Percentiles rank a stretch among this genome's conserved stretches.
Conservation (phyloP, 2,113 vertebrate species). For the Carlito syrichta region DNA sequence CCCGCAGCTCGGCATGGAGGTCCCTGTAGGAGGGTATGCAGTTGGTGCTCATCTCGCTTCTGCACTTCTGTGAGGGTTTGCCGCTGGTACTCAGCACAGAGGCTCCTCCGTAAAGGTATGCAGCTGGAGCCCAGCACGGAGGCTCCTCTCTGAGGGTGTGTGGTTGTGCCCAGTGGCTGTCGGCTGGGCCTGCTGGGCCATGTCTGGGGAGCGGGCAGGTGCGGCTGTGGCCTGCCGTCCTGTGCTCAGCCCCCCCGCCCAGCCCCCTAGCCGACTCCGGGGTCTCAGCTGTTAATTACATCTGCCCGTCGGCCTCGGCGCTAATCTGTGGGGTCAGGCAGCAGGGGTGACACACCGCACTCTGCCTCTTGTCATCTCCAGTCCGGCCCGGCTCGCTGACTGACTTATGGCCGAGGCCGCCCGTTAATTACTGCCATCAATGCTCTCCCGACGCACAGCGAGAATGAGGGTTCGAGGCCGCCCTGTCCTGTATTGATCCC, state of each 20-base stretch:
- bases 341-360: constrained; percentile 79
- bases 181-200: accelerated
- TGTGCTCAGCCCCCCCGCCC: accelerated
- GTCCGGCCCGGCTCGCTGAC: constrained; percentile 79
- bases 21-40: too few species aligned
- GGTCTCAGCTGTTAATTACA: constrained; percentile 83
- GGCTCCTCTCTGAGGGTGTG: accelerated
- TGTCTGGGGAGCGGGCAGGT: accelerated
- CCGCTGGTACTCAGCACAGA: too few species aligned
- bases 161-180: accelerated
- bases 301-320: constrained; percentile 69
- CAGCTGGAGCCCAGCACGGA: accelerated
- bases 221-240: accelerated
- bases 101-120: too few species aligned
- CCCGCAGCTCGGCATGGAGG: too few species aligned
- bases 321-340: constrained; percentile 76
- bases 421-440: constrained; percentile 84
- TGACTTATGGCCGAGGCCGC: constrained; percentile 79
- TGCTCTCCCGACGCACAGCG: constrained; percentile 76
- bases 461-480: constrained; percentile 84
- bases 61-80: too few species aligned
- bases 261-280: not conserved
- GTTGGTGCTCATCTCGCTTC: too few species aligned
- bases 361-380: constrained; percentile 79
- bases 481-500: too few species aligned